Evolutionary conservation across 1,140 invertebrate genomes (phyloP), one percentile per base, ranked within the genome.

Genomic region (Drosophila saltans): DNA sequence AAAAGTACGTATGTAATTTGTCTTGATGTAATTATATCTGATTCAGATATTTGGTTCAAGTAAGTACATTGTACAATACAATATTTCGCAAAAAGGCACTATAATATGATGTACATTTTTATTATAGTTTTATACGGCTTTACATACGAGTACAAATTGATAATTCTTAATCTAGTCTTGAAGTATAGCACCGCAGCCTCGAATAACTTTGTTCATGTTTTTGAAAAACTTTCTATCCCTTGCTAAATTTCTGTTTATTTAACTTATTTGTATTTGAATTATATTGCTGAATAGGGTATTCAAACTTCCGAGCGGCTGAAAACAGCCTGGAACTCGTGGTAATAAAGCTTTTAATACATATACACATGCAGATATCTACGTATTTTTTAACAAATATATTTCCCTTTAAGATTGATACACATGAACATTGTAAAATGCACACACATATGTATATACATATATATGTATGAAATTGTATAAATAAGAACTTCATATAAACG

Each of bases 321-420:
- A 52, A 26, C 26, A 52, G 45, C 45, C 45, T 52, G 45, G 21
- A 48, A 48, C 45, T 48, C 21, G 24, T 48, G 21, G 2, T 8
- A 52, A 52, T 52, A 52, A 26, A 39, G 21, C 56, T 36, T 65
- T 52, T 8, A 5, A 63, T 52, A 26, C 61, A 33, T 36, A 64
- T 64, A 48, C 43, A 64, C 43, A 64, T 52, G 21, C 8, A 21
- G 48, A 48, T 48, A 64, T 64, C 48, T 48, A 64, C 61, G 48
- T 64, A 41, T 64, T 48, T 48, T 52, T 52, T 24, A 21, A 64
- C 33, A 52, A 64, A 48, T 33, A 48, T 52, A 45, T 48, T 48
- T 45, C 61, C 40, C 30, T 48, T 26, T 62, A 33, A 45, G 24
- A 62, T 16, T 61, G 5, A 56, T 66, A 40, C 52, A 66, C 56